These are phyloP conservation scores for Amblyornis subalaris DNA, from an alignment of 2,113 vertebrate species.

Conservation along the genomic window DNA sequence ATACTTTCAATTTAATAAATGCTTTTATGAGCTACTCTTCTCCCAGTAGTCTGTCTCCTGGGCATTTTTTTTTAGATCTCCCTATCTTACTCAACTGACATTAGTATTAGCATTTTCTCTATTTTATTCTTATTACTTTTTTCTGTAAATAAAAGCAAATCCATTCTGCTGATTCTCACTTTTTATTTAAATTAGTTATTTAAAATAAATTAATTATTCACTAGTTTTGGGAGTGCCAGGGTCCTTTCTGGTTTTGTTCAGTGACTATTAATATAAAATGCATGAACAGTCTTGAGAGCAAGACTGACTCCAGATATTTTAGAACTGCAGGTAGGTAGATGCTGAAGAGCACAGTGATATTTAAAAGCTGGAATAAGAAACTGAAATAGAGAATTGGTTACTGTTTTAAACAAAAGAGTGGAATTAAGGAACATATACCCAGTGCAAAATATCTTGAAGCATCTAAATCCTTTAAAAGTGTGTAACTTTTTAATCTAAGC, in stretches of 20 bases:
- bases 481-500: neutral
- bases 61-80: neutral
- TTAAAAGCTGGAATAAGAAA: neutral
- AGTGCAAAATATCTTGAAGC: neutral
- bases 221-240: neutral
- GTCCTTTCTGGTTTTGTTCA: neutral
- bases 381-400: neutral
- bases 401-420: neutral
- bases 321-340: neutral
- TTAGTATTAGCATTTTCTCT: neutral
- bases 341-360: neutral
- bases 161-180: neutral
- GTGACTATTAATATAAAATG: neutral
- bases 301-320: neutral
- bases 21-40: neutral
- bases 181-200: constrained; percentile 4
- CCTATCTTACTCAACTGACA: neutral
- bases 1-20: neutral
- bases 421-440: neutral
- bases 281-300: neutral
- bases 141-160: neutral
- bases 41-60: neutral
- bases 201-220: constrained; percentile 18
- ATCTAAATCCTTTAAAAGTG: neutral
- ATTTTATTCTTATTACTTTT: neutral